A percentile compares a stretch with the other conserved stretches of the same genome.
Evolutionary conservation across 1,140 invertebrate species (phyloP).

Genomic region (Panagrolaimus sp.): DNA sequence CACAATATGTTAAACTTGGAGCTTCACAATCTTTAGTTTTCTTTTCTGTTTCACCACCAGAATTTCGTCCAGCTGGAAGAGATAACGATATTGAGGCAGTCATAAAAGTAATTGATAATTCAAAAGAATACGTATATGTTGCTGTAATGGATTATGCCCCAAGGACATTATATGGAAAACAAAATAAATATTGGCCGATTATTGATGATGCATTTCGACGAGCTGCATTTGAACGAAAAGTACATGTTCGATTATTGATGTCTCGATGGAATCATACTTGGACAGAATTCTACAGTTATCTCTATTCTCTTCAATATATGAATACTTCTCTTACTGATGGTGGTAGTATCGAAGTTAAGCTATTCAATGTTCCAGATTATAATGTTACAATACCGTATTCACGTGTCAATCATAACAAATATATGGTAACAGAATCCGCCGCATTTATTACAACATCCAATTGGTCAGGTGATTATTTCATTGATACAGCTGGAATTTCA

Average conservation of each 20-base stretch:
- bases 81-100: conserved; percentile 78
- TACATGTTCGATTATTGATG: conserved; percentile 73
- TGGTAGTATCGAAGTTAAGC: conserved; percentile 26
- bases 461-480: conserved; percentile 94
- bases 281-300: conserved; percentile 69
- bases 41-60: conserved; percentile 76
- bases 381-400: conserved; percentile 22
- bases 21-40: conserved; percentile 60
- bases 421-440: conserved; percentile 87
- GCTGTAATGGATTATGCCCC: conserved; percentile 83
- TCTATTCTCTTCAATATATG: conserved; percentile 72
- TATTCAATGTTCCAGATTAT: conserved; percentile 26
- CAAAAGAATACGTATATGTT: conserved; percentile 79
- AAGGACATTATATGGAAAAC: conserved; percentile 65
- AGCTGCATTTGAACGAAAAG: conserved; percentile 71
- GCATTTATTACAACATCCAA: conserved; percentile 91
- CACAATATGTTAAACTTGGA: conserved; percentile 68
- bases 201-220: conserved; percentile 78
- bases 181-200: conserved; percentile 71
- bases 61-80: conserved; percentile 72
- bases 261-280: conserved; percentile 80
- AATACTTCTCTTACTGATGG: conserved; percentile 55
- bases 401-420: conserved; percentile 69
- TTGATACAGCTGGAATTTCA: conserved; percentile 75
- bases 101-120: conserved; percentile 71